These are phyloP conservation scores for Archilochus colubris DNA, from an alignment of 2,113 vertebrate genomes.

Conservation along the genomic window DNA sequence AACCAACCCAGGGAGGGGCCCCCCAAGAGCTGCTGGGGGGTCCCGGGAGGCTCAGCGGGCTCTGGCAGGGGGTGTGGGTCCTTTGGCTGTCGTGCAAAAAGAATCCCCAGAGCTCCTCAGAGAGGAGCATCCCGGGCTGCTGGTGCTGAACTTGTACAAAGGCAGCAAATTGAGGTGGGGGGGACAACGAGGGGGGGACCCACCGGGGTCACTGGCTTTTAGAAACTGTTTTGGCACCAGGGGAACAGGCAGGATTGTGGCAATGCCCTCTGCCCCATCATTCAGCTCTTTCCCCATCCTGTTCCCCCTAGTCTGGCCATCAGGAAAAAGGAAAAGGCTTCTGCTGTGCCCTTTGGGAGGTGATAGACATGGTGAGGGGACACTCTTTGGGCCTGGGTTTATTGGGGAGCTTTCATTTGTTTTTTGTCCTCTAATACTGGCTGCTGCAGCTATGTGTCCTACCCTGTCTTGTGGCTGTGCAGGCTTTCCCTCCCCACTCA, in stretches of 20 bases:
- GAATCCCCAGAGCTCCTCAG: rapidly evolving
- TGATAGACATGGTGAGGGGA: rapidly evolving
- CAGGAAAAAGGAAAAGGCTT: neutral
- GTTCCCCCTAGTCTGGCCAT: rapidly evolving
- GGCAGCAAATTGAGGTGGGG: rapidly evolving
- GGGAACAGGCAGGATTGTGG: neutral
- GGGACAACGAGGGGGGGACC: rapidly evolving
- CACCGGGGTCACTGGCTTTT: neutral
- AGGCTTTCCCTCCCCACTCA: neutral
- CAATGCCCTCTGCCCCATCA: neutral
- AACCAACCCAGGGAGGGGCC: too few relatives aligned
- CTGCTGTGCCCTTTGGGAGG: neutral
- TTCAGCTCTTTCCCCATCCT: neutral
- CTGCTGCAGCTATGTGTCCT: neutral
- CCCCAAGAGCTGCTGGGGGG: neutral
- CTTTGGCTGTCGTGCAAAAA: too few relatives aligned
- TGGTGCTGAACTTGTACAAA: rapidly evolving
- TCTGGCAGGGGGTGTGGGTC: neutral
- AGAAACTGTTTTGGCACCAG: neutral
- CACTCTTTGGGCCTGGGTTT: neutral
- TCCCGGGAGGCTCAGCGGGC: neutral
- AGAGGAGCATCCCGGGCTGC: neutral
- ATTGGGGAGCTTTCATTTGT: neutral
- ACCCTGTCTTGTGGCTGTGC: neutral
- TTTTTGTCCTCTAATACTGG: neutral